Evolutionary conservation across 2,888 invertebrate genomes (phyloP), one percentile per base, ranked within the genome.

Genomic region (Bruchidius siliquastri): DNA sequence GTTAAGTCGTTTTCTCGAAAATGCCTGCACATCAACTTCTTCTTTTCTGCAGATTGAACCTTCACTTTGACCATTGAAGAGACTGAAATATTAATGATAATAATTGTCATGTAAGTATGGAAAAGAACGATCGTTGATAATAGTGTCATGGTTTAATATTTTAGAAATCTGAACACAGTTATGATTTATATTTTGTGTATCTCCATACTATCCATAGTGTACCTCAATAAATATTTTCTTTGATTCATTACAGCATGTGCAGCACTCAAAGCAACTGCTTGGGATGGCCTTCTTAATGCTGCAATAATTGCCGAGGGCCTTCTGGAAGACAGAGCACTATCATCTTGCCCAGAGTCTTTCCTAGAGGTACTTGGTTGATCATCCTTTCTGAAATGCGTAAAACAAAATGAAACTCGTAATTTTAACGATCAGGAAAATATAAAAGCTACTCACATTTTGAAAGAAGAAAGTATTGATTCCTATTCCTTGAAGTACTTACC

Each of bases 281-380:
- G 90, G 68, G 90, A 90, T 3, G 90, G 90, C 66, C 90, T 87
- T 6, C 90, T 88, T 75, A 91, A 88, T 21, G 91, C 90, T n/a
- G 91, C 91, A 76, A 91, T 89, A 70, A 91, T 90, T 0, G 90
- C 88, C 8, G 91, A 91, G 0, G 91, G 90, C 69, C 92, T 88
- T 81, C 92, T 88, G 79, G 85, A 85, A 3, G 83, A 84, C 13
- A 75, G 18, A 22, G 75, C 75, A 72, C 79, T 78, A 30, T 74
- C 71, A 20, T 49, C 49, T 13, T 49, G 49, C 1, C 49, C 49
- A 13, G 49, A 49, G 18, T 13, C 18, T 49, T 49, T 49, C 49
- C 49, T 49, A 13, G 49, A 49, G 49, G 6, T 49, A 49, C 49
- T 13, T 49, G 49, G 6, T 13, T 49, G 49, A 13, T 49, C 49